Percentiles rank a stretch among this genome's conserved stretches.
Evolutionary conservation across 2,888 invertebrate genomes (phyloP).

Genomic region (Drosophila leonis): DNA sequence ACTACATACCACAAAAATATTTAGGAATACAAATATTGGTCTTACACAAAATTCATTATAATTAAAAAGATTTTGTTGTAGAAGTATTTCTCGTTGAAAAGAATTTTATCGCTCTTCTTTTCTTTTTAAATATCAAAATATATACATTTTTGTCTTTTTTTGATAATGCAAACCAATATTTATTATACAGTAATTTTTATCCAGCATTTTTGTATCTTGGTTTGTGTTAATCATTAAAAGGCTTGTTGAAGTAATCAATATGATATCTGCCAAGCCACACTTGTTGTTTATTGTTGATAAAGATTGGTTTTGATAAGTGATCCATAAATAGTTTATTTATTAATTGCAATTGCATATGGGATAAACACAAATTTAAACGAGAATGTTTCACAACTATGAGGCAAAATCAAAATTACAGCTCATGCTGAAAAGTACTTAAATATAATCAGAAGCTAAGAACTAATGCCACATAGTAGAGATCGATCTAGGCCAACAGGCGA

Average conservation of each 20-base stretch:
- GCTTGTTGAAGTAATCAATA: neutral
- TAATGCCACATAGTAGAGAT: constrained; percentile 42
- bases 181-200: neutral
- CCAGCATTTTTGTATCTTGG: no score
- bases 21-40: neutral
- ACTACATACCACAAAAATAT: neutral
- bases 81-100: neutral
- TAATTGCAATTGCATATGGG: constrained; percentile 21
- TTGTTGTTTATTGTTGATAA: neutral
- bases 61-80: neutral
- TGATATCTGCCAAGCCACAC: neutral
- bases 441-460: constrained; percentile 43
- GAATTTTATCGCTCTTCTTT: neutral
- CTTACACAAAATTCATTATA: neutral
- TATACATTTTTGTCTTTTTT: no score
- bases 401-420: constrained; percentile 25
- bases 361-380: constrained; percentile 49
- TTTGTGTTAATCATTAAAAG: neutral
- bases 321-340: constrained; percentile 34
- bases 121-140: no score
- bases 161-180: neutral
- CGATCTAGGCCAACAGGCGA: constrained; percentile 82
- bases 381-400: constrained; percentile 39
- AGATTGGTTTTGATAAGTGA: neutral
- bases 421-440: constrained; percentile 29